A percentile compares a stretch with the other conserved stretches of the same genome.
phyloP scores from a whole-genome alignment of 2,888 invertebrate species.

The Dicranocentrus wangi region DNA sequence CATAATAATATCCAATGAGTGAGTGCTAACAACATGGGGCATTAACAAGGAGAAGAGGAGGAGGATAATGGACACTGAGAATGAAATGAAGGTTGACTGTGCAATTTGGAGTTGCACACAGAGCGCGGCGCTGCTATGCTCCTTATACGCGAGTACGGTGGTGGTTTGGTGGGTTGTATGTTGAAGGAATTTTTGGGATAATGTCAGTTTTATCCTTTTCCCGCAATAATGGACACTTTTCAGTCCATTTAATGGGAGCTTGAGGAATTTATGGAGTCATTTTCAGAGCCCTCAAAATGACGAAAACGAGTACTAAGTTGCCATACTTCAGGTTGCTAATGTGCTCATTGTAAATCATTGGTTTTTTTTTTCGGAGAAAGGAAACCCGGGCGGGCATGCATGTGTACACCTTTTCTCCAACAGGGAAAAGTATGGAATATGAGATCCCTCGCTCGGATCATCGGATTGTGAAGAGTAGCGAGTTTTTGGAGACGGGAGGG shows the following conservation, averaged over 20 bases:
- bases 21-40: not conserved
- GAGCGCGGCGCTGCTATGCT: not conserved
- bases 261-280: slow-evolving; percentile 72
- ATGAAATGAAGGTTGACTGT: slow-evolving; percentile 23
- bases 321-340: slow-evolving; percentile 51
- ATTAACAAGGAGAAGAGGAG: slow-evolving; percentile 26
- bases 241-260: slow-evolving; percentile 73
- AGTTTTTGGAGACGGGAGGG: too few species aligned
- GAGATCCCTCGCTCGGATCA: too few species aligned
- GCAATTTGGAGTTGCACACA: not conserved
- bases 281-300: slow-evolving; percentile 69
- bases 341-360: slow-evolving; percentile 44
- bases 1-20: not conserved
- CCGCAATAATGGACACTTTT: slow-evolving; percentile 73
- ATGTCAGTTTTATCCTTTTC: slow-evolving; percentile 67
- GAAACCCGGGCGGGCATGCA: too few species aligned
- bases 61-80: slow-evolving; percentile 28
- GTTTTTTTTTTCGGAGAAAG: slow-evolving; percentile 25
- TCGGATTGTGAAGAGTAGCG: too few species aligned
- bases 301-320: slow-evolving; percentile 67
- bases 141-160: not conserved
- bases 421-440: too few species aligned
- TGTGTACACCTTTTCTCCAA: too few species aligned
- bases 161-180: slow-evolving; percentile 12
- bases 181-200: slow-evolving; percentile 53